Evolutionary conservation across 2,888 invertebrate genomes (phyloP), one percentile per base, ranked within the genome.

Genomic region (Oscheius sp.): DNA sequence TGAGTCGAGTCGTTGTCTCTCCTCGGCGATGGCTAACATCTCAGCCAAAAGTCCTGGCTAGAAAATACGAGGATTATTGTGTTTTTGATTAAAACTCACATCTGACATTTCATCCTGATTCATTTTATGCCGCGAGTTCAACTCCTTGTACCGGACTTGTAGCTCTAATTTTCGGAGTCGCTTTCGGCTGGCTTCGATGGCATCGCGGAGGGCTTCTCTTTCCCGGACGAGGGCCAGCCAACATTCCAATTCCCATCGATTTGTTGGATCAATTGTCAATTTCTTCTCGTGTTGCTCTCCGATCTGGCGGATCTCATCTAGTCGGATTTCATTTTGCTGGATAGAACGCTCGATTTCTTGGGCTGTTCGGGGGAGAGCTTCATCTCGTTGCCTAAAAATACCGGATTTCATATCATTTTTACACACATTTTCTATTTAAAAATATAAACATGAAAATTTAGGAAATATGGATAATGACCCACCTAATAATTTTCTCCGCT

Each of bases 271-370:
- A 16, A 46, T 58, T 16, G 25, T 66, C n/a, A 77, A 63, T 56
- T 46, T 61, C 43, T 69, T 69, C 58, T 74, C 78, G 21, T 71
- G 49, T 23, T 74, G 53, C n/a, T 43, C 45, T 21, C 76, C 76
- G 18, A 49, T 58, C 61, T 46, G 25, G 13, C 25, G 29, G 29
- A 84, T 72, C 43, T 73, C 70, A 18, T 75, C 73, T 45, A 80
- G 25, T 49, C 80, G 70, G 35, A 75, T 69, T 29, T 82, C 82
- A 27, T 75, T 69, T 66, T 83, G 81, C 13, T 84, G 76, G 56
- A 84, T 53, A n/a, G 43, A 16, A 27, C 61, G 58, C 52, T 76
- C 70, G 18, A 76, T 27, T 21, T 76, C 76, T 35, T 76, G 76
- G n/a, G 70, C 76, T n/a, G 43, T 41, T 9, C 68, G 69, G 0